These are phyloP conservation scores for Carassius gibelio DNA, from an alignment of 2,113 vertebrate species.

Conservation along the genomic window DNA sequence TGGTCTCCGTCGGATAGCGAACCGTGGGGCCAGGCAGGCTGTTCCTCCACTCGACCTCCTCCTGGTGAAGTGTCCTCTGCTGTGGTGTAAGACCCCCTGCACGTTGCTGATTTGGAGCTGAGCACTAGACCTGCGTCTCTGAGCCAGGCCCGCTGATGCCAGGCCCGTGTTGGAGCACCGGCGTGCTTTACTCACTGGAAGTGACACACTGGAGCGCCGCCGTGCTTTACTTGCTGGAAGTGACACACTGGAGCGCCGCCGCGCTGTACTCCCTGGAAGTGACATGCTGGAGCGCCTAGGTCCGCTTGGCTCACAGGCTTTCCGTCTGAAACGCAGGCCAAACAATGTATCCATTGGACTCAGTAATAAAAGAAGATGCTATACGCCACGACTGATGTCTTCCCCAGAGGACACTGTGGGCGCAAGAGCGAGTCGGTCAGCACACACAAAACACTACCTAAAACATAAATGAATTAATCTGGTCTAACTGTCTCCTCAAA, in stretches of 20 bases:
- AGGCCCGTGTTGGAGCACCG: slow-evolving; percentile 82
- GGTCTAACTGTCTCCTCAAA: slow-evolving; percentile 20
- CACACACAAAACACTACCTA: neutral
- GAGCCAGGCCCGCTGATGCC: slow-evolving; percentile 73
- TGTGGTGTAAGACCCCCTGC: neutral
- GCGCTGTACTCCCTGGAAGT: slow-evolving; percentile 81
- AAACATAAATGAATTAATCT: neutral
- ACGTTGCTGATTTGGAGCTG: slow-evolving; percentile 37
- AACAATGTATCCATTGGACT: slow-evolving; percentile 86
- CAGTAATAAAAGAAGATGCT: neutral
- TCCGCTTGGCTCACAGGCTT: slow-evolving; percentile 53
- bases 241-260: slow-evolving; percentile 42
- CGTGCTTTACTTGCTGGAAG: too few species aligned
- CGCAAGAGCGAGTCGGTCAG: slow-evolving; percentile 49
- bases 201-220: too few species aligned
- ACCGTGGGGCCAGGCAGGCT: slow-evolving; percentile 74
- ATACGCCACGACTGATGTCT: slow-evolving; percentile 1
- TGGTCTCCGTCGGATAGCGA: slow-evolving; percentile 69
- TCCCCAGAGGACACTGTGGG: slow-evolving; percentile 71
- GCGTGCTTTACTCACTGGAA: neutral
- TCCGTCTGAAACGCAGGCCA: slow-evolving; percentile 80
- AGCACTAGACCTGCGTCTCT: slow-evolving; percentile 68
- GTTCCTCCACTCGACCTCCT: slow-evolving; percentile 75
- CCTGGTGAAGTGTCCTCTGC: slow-evolving; percentile 42
- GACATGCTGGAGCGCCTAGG: slow-evolving; percentile 61